Evolutionary conservation across 2,797 vertebrate genomes (phyloP), one percentile per base, ranked within the genome.

Genomic region (Periparus ater): DNA sequence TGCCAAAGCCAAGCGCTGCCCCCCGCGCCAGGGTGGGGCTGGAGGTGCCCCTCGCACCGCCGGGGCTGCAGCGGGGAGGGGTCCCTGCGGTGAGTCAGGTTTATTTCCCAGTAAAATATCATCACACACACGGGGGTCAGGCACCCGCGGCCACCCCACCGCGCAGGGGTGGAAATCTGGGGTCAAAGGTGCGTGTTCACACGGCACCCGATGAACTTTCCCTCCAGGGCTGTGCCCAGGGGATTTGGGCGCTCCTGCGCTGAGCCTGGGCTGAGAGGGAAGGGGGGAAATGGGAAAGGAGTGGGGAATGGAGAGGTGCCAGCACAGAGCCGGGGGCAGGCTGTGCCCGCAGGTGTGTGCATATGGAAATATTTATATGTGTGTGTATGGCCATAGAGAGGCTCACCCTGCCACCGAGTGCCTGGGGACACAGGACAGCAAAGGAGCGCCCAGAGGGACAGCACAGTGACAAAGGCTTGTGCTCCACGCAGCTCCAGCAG

Each of bases 241-340:
- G 48, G 15, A 16, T n/a, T 3, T 14, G 27, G 13, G 53, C 0
- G 22, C 14, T 53, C 13, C 57, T 32, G 32, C 2, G 12, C 58
- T 12, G 17, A 23, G 13, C 22, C 42, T 15, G 86, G 30, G 65
- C 61, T 38, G 34, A 1, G 11, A 5, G 58, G 4, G 30, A 34
- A 32, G 61, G 40, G 58, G 20, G 38, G 2, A 20, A n/a, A 25
- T 0, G 25, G 74, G 38, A 22, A 15, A 34, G 44, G 63, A 53
- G 18, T 4, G 48, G 16, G 55, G 62, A 57, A 9, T 0, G 40
- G 38, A 0, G 0, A 0, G 3, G 47, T 8, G 42, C 30, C 1
- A 19, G 20, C 21, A 0, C 19, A 2, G 89, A 89, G 54, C 27
- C 63, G 13, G 68, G 7, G 53, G 1, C 38, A 8, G 70, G 68